These are phyloP conservation scores for Erebia aethiops DNA, from an alignment of 2,888 invertebrate species.

Conservation along the genomic window DNA sequence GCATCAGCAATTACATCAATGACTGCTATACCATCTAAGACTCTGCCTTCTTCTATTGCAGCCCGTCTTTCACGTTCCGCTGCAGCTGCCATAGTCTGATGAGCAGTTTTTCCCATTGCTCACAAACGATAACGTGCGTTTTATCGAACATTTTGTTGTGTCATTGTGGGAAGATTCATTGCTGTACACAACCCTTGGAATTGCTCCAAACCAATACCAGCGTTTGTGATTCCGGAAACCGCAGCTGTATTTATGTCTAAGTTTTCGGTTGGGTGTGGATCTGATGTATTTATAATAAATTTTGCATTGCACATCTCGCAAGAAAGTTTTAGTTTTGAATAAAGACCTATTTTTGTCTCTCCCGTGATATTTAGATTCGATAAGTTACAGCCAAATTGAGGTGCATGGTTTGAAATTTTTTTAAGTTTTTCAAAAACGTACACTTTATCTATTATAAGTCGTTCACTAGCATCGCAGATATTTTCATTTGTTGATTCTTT, in stretches of 20 bases:
- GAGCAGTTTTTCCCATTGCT: constrained; percentile 4
- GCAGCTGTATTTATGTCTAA: no score
- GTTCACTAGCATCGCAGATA: no score
- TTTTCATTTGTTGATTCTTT: no score
- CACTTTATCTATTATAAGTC: no score
- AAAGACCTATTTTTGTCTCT: not conserved
- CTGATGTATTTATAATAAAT: not conserved
- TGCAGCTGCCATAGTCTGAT: constrained; percentile 4
- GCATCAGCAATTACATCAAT: not conserved
- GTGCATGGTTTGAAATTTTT: no score
- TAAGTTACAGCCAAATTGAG: constrained; percentile 2
- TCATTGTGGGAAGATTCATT: constrained; percentile 2
- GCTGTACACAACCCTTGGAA: not conserved
- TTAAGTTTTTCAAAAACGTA: no score
- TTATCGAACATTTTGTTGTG: not conserved
- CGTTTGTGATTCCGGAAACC: not conserved
- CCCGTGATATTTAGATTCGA: not conserved
- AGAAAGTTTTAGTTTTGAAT: not conserved
- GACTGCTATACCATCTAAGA: not conserved
- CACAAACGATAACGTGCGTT: not conserved
- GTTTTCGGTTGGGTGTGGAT: no score
- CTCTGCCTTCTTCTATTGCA: constrained; percentile 4
- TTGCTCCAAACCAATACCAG: constrained; percentile 1
- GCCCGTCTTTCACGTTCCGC: constrained; percentile 1
- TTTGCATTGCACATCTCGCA: not conserved